Conservation (phyloP, 2,888 invertebrate genomes). For the Eudasyphora cyanicolor region DNA sequence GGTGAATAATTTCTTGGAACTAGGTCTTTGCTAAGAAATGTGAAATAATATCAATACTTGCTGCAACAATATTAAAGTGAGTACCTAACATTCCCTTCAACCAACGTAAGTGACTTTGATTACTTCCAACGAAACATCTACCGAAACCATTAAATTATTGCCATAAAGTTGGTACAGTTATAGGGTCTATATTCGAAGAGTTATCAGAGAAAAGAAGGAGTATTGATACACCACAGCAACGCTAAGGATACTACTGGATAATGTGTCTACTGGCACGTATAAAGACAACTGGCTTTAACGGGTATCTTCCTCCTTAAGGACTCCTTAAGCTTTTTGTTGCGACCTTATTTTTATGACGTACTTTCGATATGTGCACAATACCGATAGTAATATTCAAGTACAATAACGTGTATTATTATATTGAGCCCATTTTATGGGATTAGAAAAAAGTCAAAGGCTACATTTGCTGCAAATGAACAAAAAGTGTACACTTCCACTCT, state of each 20-base stretch:
- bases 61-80: neutral
- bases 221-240: neutral
- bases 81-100: too few relatives aligned
- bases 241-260: neutral
- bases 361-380: neutral
- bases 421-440: conserved; percentile 1
- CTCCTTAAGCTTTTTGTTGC: neutral
- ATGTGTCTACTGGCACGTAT: too few relatives aligned
- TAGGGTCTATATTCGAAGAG: neutral
- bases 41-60: too few relatives aligned
- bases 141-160: conserved; percentile 1
- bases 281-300: neutral
- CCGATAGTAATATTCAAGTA: neutral
- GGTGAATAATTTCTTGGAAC: too few relatives aligned
- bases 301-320: neutral
- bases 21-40: too few relatives aligned
- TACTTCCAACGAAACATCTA: neutral
- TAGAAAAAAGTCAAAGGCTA: neutral
- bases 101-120: neutral
- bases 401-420: neutral
- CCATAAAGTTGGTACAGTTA: neutral
- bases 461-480: neutral
- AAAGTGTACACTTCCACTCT: neutral
- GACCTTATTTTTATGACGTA: neutral
- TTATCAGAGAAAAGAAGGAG: neutral